phyloP scores from a whole-genome alignment of 2,888 invertebrate genomes.

The Agrochola macilenta region DNA sequence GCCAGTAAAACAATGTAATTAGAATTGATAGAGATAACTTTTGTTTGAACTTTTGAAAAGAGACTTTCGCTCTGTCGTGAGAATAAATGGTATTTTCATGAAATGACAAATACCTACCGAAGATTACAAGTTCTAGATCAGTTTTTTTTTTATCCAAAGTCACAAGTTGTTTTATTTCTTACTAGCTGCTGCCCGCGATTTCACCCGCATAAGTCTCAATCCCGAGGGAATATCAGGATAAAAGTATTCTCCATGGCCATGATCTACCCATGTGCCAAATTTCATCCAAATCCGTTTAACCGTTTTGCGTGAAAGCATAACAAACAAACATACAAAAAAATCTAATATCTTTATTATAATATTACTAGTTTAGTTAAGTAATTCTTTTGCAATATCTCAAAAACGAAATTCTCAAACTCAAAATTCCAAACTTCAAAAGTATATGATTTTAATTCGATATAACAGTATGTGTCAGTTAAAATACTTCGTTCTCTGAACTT shows the following conservation, averaged over 20 bases:
- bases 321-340: too few species aligned
- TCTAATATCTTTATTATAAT: too few species aligned
- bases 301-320: too few species aligned
- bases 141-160: not conserved
- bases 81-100: not conserved
- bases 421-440: not conserved
- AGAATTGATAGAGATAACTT: conserved; percentile 9
- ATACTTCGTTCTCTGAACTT: conserved; percentile 16
- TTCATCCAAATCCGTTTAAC: too few species aligned
- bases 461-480: not conserved
- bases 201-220: too few species aligned
- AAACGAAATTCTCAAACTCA: not conserved
- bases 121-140: not conserved
- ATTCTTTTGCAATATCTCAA: not conserved
- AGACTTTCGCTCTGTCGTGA: not conserved
- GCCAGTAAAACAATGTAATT: conserved; percentile 27
- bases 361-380: not conserved
- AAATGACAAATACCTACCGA: not conserved
- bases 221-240: too few species aligned
- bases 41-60: not conserved
- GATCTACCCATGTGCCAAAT: too few species aligned
- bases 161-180: not conserved
- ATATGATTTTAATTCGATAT: conserved; percentile 5
- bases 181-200: too few species aligned
- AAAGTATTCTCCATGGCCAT: too few species aligned